Conservation (phyloP, 2,888 invertebrate genomes). For the Drosophila demipolita region DNA sequence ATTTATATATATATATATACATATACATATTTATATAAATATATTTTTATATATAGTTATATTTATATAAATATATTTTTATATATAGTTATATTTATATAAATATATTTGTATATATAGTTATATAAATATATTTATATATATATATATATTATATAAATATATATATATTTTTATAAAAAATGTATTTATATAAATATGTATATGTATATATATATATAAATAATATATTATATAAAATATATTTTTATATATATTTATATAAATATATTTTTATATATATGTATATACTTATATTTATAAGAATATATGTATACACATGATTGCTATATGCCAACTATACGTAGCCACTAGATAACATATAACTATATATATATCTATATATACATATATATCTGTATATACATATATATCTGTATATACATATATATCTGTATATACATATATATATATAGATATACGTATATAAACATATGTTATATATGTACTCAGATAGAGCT, state of each 20-base stretch:
- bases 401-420: background rate
- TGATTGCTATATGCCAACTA: background rate
- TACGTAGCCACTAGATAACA: background rate
- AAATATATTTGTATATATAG: too few relatives aligned
- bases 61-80: too few relatives aligned
- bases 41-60: background rate
- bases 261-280: background rate
- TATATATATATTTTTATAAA: background rate
- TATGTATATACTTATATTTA: background rate
- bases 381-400: background rate
- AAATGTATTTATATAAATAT: too few relatives aligned
- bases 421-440: background rate
- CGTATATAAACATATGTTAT: background rate
- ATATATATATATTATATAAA: background rate
- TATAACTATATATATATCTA: background rate
- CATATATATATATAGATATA: background rate
- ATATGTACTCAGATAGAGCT: background rate
- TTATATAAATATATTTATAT: background rate
- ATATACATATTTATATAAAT: too few relatives aligned
- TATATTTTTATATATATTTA: too few relatives aligned
- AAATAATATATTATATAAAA: too few relatives aligned
- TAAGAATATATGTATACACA: background rate
- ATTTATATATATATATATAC: background rate
- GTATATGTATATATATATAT: constrained; percentile 5
- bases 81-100: background rate